Conservation (phyloP, 2,113 vertebrate genomes). For the Gracilinanus agilis region DNA sequence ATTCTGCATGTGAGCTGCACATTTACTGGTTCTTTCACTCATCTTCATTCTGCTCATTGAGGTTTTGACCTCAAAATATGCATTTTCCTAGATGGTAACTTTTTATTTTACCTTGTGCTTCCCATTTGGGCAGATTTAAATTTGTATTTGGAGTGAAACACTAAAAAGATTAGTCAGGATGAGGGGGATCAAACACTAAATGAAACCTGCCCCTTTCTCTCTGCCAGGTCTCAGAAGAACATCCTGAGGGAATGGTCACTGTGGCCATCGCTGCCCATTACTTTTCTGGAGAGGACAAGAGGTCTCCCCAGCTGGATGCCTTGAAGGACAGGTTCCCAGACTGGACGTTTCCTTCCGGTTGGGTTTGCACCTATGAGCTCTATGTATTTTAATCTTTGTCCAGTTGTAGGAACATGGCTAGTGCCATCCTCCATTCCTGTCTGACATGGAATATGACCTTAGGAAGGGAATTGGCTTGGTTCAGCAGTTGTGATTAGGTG, state of each 20-base stretch:
- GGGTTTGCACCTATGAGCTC: constrained; percentile 95
- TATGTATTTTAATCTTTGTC: constrained; percentile 84
- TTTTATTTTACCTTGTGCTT: not conserved
- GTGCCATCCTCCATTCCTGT: not conserved
- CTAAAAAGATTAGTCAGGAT: not conserved
- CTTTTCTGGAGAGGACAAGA: constrained; percentile 91
- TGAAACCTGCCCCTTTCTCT: constrained; percentile 44
- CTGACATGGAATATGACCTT: constrained; percentile 28
- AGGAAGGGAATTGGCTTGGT: constrained; percentile 42
- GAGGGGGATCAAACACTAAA: not conserved
- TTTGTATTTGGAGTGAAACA: not conserved
- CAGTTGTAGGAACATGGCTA: not conserved
- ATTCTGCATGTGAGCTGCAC: not conserved
- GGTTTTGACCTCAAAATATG: not conserved
- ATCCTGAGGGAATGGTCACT: constrained; percentile 88
- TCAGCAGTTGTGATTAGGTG: not conserved
- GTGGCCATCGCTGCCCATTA: constrained; percentile 94
- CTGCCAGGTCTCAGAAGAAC: constrained; percentile 83
- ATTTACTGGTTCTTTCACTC: not conserved
- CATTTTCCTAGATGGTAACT: too few species aligned
- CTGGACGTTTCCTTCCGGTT: constrained; percentile 94
- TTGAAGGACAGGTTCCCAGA: constrained; percentile 89
- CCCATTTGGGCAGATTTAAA: not conserved
- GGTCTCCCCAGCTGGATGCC: constrained; percentile 86
- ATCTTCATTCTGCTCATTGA: not conserved